Evolutionary conservation across 2,113 vertebrate species (phyloP).

Genomic region (Polypterus bichir): DNA sequence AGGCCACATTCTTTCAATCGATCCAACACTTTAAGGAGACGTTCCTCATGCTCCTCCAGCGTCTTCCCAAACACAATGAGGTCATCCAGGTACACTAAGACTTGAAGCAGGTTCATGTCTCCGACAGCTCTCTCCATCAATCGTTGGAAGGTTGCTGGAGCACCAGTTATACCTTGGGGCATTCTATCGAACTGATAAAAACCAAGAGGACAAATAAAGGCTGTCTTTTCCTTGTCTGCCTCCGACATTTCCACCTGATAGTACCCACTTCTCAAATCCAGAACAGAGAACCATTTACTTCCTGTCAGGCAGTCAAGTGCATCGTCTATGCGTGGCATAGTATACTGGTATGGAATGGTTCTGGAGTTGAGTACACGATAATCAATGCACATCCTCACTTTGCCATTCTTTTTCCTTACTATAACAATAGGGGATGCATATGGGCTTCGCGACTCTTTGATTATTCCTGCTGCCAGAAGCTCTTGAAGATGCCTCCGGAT

Average conservation of each 20-base stretch:
- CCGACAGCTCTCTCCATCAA: conserved; percentile 12
- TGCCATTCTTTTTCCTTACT: conserved; percentile 13
- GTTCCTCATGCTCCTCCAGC: conserved; percentile 16
- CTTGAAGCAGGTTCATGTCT: conserved; percentile 14
- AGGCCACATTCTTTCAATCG: conserved; percentile 6
- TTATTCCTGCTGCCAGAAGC: conserved; percentile 3
- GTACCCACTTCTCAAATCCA: conserved; percentile 5
- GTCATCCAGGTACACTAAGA: conserved; percentile 13
- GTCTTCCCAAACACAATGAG: conserved; percentile 13
- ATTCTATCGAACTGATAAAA: conserved; percentile 16
- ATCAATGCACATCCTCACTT: conserved; percentile 11
- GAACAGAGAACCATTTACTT: conserved; percentile 10
- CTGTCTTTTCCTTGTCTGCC: conserved; percentile 15
- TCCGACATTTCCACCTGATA: conserved; percentile 1
- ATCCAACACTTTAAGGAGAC: conserved; percentile 17
- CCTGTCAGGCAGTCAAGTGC: conserved; percentile 1
- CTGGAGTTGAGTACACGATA: conserved; percentile 4
- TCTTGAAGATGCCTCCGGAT: conserved; percentile 3
- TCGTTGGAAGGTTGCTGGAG: conserved; percentile 14
- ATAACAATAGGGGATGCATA: conserved; percentile 16
- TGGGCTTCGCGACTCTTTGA: conserved; percentile 8
- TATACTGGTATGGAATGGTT: conserved; percentile 9
- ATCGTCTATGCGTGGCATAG: too few relatives aligned
- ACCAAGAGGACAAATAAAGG: conserved; percentile 14
- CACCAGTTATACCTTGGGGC: conserved; percentile 12